Evolutionary conservation across 1,140 invertebrate species (phyloP).

Genomic region (Caenorhabditis latens): DNA sequence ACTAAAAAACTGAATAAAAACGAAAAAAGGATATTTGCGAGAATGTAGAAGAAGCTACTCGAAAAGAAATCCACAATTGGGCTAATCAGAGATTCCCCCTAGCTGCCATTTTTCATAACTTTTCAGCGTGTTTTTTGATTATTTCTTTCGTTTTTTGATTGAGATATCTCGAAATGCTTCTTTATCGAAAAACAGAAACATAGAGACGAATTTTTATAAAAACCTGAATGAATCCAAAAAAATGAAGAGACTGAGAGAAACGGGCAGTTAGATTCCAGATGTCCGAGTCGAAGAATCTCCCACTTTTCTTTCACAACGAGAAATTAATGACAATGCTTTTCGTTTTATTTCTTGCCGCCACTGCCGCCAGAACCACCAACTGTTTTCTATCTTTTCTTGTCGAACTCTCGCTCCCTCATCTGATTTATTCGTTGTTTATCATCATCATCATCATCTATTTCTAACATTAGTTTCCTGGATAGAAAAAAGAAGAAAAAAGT

Average conservation of each 20-base stretch:
- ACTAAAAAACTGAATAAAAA: background rate
- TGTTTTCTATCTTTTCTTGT: conserved; percentile 19
- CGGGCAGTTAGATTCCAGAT: conserved; percentile 34
- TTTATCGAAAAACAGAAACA: background rate
- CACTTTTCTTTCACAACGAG: conserved; percentile 48
- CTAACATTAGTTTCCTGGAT: conserved; percentile 29
- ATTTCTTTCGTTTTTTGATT: background rate
- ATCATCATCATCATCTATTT: background rate
- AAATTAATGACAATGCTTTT: conserved; percentile 46
- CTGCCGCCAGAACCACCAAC: background rate
- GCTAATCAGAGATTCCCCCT: background rate
- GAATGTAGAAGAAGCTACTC: background rate
- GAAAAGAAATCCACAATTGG: conserved; percentile 25
- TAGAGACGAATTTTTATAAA: background rate
- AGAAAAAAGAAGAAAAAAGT: background rate
- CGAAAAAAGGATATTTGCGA: background rate
- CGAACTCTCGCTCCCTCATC: conserved; percentile 26
- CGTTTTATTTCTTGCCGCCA: conserved; percentile 38
- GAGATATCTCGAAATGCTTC: background rate
- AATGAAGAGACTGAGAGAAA: background rate
- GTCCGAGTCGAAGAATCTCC: conserved; percentile 22
- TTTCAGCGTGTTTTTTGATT: background rate
- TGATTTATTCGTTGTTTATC: conserved; percentile 48
- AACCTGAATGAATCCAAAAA: background rate
- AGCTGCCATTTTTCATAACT: background rate